A percentile compares a stretch with the other conserved stretches of the same genome.
These are phyloP conservation scores for Pseudorhiza aurosa DNA, from an alignment of 30 jellyfish, hydroid and myxozoan species.

Conservation along the genomic window DNA sequence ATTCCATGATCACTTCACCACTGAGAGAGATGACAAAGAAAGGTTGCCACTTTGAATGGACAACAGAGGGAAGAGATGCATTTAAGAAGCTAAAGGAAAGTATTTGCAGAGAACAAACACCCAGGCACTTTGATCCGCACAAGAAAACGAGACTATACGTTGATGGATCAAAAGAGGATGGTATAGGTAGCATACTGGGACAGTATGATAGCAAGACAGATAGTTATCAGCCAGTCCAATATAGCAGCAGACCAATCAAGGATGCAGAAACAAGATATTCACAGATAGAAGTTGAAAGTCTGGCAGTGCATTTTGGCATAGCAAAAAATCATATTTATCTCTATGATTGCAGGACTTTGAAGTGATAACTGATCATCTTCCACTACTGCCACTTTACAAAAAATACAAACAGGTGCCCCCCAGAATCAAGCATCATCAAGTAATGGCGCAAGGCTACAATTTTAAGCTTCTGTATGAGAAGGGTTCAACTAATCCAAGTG, in stretches of 20 bases:
- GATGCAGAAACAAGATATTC: conserved; percentile 11
- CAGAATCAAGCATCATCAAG: conserved; percentile 31
- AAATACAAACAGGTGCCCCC: conserved; percentile 11
- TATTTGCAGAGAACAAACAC: conserved; percentile 20
- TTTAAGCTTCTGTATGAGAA: conserved; percentile 15
- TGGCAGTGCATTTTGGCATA: conserved; percentile 55
- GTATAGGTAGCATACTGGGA: conserved; percentile 34
- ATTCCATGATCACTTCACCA: conserved; percentile 14
- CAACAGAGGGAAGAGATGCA: conserved; percentile 10
- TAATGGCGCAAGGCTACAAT: conserved; percentile 35
- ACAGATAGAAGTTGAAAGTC: conserved; percentile 30
- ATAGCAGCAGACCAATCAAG: conserved; percentile 38
- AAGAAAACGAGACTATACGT: conserved; percentile 8
- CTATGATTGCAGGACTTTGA: conserved; percentile 44
- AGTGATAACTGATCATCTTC: conserved; percentile 58
- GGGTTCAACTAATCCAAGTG: conserved; percentile 38
- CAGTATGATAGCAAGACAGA: not conserved
- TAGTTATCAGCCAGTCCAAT: not conserved
- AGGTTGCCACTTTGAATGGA: conserved; percentile 33
- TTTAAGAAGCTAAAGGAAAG: conserved; percentile 21
- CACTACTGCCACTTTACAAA: conserved; percentile 24
- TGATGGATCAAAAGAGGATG: conserved; percentile 43
- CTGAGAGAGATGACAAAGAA: conserved; percentile 47
- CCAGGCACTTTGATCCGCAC: conserved; percentile 48
- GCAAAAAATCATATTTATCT: conserved; percentile 32